phyloP scores from a whole-genome alignment of 2,113 vertebrate species.

The Solenodon paradoxus region DNA sequence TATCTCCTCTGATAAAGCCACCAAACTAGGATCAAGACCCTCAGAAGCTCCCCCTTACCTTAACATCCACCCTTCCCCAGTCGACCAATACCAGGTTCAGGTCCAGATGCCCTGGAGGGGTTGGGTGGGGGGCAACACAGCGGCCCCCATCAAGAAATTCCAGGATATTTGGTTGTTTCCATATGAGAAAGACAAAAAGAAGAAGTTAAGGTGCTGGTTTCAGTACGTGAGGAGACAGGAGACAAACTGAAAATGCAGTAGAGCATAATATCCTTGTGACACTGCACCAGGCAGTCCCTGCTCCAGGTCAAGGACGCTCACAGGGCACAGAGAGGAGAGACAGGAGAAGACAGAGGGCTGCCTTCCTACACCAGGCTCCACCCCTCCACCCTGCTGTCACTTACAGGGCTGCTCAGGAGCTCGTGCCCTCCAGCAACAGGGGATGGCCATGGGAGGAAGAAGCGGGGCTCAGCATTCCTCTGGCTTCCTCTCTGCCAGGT shows the following conservation, averaged over 20 bases:
- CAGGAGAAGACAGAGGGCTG: not conserved
- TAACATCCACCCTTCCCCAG: not conserved
- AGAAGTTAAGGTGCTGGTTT: not conserved
- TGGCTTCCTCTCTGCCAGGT: not conserved
- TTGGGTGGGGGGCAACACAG: not conserved
- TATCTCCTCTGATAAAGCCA: not conserved
- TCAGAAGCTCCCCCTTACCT: not conserved
- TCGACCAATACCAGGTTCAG: not conserved
- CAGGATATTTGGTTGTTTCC: not conserved
- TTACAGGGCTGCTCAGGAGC: not conserved
- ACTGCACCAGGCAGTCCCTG: not conserved
- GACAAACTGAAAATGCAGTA: not conserved
- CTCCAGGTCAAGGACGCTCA: not conserved
- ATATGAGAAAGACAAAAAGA: not conserved
- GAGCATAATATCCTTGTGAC: not conserved
- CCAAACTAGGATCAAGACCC: not conserved
- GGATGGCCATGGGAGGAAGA: not conserved
- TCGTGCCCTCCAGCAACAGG: not conserved
- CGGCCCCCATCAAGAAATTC: not conserved
- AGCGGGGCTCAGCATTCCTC: not conserved
- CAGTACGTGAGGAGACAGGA: no score
- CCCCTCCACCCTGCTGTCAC: not conserved
- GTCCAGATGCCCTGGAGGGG: not conserved
- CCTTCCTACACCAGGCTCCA: not conserved
- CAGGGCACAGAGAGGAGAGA: fast-evolving